Percentiles rank a stretch among this genome's conserved stretches.
Evolutionary conservation across 2,888 invertebrate species (phyloP).

Genomic region (Drosophila putrida): DNA sequence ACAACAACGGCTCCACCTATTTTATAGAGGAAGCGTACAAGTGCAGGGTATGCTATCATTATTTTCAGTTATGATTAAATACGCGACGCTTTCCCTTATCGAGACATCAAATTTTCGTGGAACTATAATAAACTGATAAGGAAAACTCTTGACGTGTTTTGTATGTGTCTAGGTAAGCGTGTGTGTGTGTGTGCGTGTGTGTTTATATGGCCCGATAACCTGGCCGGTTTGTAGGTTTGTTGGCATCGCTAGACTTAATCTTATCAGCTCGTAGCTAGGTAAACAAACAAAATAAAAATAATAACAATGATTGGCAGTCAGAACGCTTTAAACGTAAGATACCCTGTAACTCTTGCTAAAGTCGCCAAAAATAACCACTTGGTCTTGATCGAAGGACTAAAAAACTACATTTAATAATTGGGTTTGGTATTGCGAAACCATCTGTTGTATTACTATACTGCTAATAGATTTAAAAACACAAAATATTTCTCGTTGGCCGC

Average conservation of each 20-base stretch:
- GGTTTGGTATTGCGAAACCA: neutral
- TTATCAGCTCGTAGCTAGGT: conserved; percentile 53
- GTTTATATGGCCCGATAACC: conserved; percentile 30
- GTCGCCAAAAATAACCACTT: neutral
- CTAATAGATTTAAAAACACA: too few relatives aligned
- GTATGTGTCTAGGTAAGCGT: neutral
- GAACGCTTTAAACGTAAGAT: conserved; percentile 1
- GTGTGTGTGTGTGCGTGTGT: conserved; percentile 18
- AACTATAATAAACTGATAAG: conserved; percentile 42
- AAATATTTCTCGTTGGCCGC: too few relatives aligned
- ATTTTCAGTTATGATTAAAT: conserved; percentile 50
- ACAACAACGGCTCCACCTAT: conserved; percentile 3
- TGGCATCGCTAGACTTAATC: conserved; percentile 33
- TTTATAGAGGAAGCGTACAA: conserved; percentile 19
- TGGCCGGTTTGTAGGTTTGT: conserved; percentile 28
- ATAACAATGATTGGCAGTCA: conserved; percentile 9
- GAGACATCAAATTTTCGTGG: conserved; percentile 38
- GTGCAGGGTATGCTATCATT: conserved; percentile 32
- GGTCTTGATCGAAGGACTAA: neutral
- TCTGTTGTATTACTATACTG: neutral
- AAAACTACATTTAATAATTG: too few relatives aligned
- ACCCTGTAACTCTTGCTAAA: neutral
- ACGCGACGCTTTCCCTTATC: conserved; percentile 34
- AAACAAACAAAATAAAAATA: conserved; percentile 65
- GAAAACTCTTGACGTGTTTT: conserved; percentile 28